Percentiles rank a stretch among this genome's conserved stretches.
These are phyloP conservation scores for Polyommatus icarus DNA, from an alignment of 2,888 invertebrate genomes.

Conservation along the genomic window DNA sequence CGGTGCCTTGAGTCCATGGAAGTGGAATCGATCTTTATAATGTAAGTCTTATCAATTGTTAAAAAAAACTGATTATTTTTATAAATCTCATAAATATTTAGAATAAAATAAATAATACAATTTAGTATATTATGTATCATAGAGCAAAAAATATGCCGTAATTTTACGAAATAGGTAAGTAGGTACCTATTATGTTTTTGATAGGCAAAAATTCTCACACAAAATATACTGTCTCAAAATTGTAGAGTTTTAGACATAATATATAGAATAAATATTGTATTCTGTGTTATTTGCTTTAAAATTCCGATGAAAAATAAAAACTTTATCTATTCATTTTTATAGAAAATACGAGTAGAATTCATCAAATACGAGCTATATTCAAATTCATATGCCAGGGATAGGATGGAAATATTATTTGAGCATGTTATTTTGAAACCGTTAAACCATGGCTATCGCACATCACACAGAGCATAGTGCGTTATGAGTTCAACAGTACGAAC, in stretches of 20 bases:
- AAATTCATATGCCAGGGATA: not conserved
- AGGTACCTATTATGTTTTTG: too few relatives aligned
- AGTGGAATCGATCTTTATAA: too few relatives aligned
- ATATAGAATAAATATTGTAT: not conserved
- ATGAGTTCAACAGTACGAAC: not conserved
- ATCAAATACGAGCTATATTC: not conserved
- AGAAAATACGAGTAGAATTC: not conserved
- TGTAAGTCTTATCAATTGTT: too few relatives aligned
- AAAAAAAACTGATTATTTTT: too few relatives aligned
- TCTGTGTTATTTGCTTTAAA: not conserved
- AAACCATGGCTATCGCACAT: not conserved
- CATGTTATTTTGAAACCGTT: not conserved
- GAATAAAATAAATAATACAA: too few relatives aligned
- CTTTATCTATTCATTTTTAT: not conserved
- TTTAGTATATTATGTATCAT: too few relatives aligned
- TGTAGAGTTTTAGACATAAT: too few relatives aligned
- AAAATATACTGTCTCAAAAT: too few relatives aligned
- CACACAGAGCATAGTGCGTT: not conserved
- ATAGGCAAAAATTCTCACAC: too few relatives aligned
- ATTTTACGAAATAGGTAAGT: too few relatives aligned
- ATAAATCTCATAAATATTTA: too few relatives aligned
- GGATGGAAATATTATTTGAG: not conserved
- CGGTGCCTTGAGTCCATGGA: not conserved
- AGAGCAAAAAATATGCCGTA: too few relatives aligned
- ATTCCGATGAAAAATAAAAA: not conserved